These are phyloP conservation scores for Agelastica alni DNA, from an alignment of 2,888 invertebrate genomes.

Conservation along the genomic window DNA sequence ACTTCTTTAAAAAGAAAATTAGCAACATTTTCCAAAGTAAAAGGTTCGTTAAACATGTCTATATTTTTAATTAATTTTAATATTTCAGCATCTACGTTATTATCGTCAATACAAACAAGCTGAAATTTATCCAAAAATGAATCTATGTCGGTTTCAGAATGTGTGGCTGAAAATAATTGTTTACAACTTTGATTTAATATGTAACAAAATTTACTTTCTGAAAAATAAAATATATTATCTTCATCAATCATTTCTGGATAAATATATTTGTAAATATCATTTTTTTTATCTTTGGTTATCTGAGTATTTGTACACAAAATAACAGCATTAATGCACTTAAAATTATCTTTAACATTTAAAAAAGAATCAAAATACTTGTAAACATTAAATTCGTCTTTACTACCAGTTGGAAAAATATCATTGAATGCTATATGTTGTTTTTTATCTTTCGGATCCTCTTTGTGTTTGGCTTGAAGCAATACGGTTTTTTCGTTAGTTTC, in stretches of 20 bases:
- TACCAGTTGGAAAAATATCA: background rate
- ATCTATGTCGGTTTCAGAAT: background rate
- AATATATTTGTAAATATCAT: background rate
- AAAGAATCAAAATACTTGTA: background rate
- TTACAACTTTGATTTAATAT: background rate
- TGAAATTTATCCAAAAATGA: background rate
- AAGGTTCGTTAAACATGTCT: background rate
- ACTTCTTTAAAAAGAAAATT: background rate
- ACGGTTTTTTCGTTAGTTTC: background rate
- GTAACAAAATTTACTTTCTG: background rate
- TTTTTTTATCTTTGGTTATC: background rate
- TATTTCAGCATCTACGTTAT: background rate
- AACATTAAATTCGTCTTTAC: background rate
- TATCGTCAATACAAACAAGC: background rate
- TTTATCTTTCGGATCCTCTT: background rate
- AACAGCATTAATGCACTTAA: background rate
- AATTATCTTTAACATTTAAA: background rate
- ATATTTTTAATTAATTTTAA: background rate
- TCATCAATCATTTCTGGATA: background rate
- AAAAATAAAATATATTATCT: background rate
- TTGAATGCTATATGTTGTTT: background rate
- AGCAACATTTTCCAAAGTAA: background rate
- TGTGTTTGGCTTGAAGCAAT: conserved; percentile 6
- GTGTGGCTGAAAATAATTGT: background rate
- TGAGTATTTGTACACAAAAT: conserved; percentile 1